Conservation (phyloP, 2,113 vertebrate species). For the Morone saxatilis region DNA sequence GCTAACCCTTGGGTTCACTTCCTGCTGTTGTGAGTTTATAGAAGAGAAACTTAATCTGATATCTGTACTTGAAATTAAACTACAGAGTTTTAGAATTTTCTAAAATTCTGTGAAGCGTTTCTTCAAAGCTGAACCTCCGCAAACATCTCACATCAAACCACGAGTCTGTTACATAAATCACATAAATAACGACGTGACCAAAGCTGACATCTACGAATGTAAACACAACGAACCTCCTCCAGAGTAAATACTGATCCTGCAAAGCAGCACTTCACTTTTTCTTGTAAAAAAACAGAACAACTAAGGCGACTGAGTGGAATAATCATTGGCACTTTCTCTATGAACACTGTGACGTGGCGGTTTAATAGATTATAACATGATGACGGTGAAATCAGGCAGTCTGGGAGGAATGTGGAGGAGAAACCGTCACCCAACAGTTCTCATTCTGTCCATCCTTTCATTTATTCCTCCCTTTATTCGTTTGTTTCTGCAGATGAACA, state of each 20-base stretch:
- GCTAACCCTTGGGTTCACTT: too few relatives aligned
- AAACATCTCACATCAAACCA: neutral
- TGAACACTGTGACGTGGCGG: constrained; percentile 35
- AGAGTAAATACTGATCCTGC: constrained; percentile 9
- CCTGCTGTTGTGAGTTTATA: neutral
- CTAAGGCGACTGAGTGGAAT: constrained; percentile 60
- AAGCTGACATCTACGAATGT: constrained; percentile 55
- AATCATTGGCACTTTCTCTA: constrained; percentile 59
- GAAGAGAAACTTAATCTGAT: neutral
- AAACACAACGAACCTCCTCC: constrained; percentile 32
- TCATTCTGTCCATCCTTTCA: neutral
- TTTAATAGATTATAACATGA: constrained; percentile 9
- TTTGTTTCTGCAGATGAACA: neutral
- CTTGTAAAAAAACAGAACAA: constrained; percentile 19
- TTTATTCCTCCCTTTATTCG: neutral
- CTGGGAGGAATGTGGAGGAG: constrained; percentile 28
- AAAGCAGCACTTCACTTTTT: neutral
- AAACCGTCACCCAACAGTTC: neutral
- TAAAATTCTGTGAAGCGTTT: too few relatives aligned
- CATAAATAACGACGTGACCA: constrained; percentile 46
- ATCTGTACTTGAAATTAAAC: too few relatives aligned
- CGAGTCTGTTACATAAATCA: constrained; percentile 18
- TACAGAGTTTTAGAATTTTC: too few relatives aligned
- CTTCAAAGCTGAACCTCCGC: neutral
- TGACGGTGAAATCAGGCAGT: neutral